phyloP scores from a whole-genome alignment of 2,888 invertebrate genomes.

The Tiliacea citrago region DNA sequence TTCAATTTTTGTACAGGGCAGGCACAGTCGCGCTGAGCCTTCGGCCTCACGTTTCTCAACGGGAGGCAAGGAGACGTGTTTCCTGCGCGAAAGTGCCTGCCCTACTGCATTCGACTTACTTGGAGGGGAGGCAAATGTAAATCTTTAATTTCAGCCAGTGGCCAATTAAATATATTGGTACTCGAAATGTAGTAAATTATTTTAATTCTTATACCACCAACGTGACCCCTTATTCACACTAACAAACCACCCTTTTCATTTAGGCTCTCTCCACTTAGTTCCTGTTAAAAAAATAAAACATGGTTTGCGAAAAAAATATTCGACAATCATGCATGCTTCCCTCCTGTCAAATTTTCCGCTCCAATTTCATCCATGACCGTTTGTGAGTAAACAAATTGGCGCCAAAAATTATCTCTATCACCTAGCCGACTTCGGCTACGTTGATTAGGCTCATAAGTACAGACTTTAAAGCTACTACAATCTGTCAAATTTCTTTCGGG shows the following conservation, averaged over 20 bases:
- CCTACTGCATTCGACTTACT: slow-evolving; percentile 79
- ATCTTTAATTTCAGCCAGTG: slow-evolving; percentile 89
- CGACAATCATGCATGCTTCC: background rate
- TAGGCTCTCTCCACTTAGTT: background rate
- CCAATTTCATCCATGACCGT: background rate
- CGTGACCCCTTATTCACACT: background rate
- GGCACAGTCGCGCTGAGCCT: slow-evolving; percentile 72
- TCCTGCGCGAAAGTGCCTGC: slow-evolving; percentile 74
- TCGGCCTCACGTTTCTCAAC: slow-evolving; percentile 41
- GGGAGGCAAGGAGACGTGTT: slow-evolving; percentile 33
- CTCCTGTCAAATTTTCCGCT: slow-evolving; percentile 35
- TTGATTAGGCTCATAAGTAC: background rate
- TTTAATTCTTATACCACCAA: slow-evolving; percentile 65
- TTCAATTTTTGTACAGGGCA: slow-evolving; percentile 86
- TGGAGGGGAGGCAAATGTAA: slow-evolving; percentile 86
- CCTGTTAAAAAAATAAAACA: background rate
- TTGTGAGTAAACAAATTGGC: slow-evolving; percentile 27
- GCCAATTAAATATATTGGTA: slow-evolving; percentile 90
- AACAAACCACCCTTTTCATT: slow-evolving; percentile 12
- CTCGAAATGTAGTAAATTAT: slow-evolving; percentile 86
- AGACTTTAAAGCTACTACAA: no score
- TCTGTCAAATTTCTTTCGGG: no score
- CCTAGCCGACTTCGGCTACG: background rate
- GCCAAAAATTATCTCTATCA: slow-evolving; percentile 29
- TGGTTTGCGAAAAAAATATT: background rate